Percentiles rank a stretch among this genome's conserved stretches.
Evolutionary conservation across 2,888 invertebrate species (phyloP).

Genomic region (Scelioninae gen. 2): DNA sequence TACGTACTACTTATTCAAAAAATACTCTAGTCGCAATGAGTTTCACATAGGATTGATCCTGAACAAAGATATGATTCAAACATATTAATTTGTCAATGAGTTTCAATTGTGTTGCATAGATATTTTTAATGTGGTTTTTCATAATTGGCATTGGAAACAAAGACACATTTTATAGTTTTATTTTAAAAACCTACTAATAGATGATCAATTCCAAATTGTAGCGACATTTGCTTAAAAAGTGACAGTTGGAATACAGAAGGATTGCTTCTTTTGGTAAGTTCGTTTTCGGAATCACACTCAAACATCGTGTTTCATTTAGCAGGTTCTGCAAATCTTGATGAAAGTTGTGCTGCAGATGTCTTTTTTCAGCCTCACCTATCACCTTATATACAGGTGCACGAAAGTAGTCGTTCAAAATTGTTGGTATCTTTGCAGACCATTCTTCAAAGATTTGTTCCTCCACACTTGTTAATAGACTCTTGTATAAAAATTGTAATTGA

Average conservation of each 20-base stretch:
- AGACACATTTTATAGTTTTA: too few relatives aligned
- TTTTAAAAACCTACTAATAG: slow-evolving; percentile 65
- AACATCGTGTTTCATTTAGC: slow-evolving; percentile 88
- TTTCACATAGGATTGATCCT: too few relatives aligned
- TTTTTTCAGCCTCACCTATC: slow-evolving; percentile 73
- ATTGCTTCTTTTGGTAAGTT: slow-evolving; percentile 80
- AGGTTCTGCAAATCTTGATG: slow-evolving; percentile 82
- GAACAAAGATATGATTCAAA: too few relatives aligned
- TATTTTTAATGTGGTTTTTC: too few relatives aligned
- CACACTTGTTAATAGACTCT: slow-evolving; percentile 79
- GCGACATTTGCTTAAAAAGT: slow-evolving; percentile 79
- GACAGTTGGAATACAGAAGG: slow-evolving; percentile 81
- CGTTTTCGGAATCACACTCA: slow-evolving; percentile 80
- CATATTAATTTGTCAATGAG: too few relatives aligned
- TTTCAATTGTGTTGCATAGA: too few relatives aligned
- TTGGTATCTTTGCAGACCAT: slow-evolving; percentile 83
- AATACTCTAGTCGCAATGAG: too few relatives aligned
- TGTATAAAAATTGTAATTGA: background rate
- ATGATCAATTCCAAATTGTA: slow-evolving; percentile 72
- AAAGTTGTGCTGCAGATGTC: slow-evolving; percentile 81
- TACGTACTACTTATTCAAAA: too few relatives aligned
- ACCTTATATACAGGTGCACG: slow-evolving; percentile 80
- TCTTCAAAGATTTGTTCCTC: slow-evolving; percentile 80
- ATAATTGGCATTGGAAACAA: too few relatives aligned
- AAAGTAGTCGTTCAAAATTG: slow-evolving; percentile 80